phyloP scores from a whole-genome alignment of 2,888 invertebrate genomes.

The Pediacus dermestoides region DNA sequence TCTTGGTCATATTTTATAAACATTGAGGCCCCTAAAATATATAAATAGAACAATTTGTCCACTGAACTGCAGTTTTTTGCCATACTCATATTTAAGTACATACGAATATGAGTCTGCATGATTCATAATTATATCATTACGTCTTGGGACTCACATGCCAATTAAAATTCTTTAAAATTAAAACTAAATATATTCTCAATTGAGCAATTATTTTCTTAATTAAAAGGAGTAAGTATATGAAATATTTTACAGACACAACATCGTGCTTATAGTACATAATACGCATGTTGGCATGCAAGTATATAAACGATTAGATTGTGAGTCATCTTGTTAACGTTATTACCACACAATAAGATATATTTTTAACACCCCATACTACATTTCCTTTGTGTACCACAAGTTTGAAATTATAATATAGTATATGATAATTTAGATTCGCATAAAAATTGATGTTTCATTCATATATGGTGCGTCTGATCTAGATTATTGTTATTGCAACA shows the following conservation, averaged over 20 bases:
- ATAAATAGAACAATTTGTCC: too few relatives aligned
- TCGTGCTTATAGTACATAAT: slow-evolving; percentile 1
- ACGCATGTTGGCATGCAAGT: slow-evolving; percentile 11
- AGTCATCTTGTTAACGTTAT: slow-evolving; percentile 15
- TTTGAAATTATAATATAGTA: slow-evolving; percentile 11
- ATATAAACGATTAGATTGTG: slow-evolving; percentile 14
- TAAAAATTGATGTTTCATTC: too few relatives aligned
- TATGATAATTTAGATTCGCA: too few relatives aligned
- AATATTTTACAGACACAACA: slow-evolving; percentile 7
- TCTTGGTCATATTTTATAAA: too few relatives aligned
- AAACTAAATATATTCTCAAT: slow-evolving; percentile 15
- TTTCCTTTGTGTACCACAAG: slow-evolving; percentile 13
- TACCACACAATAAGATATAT: slow-evolving; percentile 18
- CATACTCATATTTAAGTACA: too few relatives aligned
- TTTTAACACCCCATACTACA: slow-evolving; percentile 13
- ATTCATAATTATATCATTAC: slow-evolving; percentile 8
- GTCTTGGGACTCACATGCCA: slow-evolving; percentile 7
- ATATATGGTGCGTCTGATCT: too few relatives aligned
- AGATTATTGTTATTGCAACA: too few relatives aligned
- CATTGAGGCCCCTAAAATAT: too few relatives aligned
- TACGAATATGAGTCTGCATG: too few relatives aligned
- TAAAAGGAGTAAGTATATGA: slow-evolving; percentile 12
- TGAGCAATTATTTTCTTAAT: slow-evolving; percentile 16
- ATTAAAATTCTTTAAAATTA: slow-evolving; percentile 15
- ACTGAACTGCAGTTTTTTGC: too few relatives aligned